Evolutionary conservation across 2,797 vertebrate genomes (phyloP), one percentile per base, ranked within the genome.

Genomic region (Syngnathus acus): DNA sequence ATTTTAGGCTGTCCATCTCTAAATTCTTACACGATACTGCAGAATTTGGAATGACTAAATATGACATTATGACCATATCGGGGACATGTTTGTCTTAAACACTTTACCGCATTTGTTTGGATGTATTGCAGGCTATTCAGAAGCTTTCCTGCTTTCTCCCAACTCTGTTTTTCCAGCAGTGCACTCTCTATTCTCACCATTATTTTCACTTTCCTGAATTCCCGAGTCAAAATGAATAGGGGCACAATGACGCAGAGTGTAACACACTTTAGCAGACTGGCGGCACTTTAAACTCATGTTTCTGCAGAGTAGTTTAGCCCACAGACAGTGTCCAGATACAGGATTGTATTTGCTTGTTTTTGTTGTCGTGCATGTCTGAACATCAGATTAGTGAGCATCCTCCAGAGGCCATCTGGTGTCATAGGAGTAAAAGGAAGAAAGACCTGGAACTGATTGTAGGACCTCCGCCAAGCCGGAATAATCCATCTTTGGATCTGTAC

Each of bases 331-430:
- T 66, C 70, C 64, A 72, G 79, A 67, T 71, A 69, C 42, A 66
- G 64, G 60, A 65, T 62, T 66, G 72, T 68, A 32, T 73, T 75
- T 72, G 69, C 78, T 42, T 76, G 43, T 70, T 54, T 80, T 74
- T 70, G 65, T 63, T 67, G 67, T 39, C 77, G 43, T 79, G 68
- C 68, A 76, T 80, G 68, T 74, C 67, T 10, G 75, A 81, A 66
- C 82, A 81, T 76, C 78, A 88, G 90, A 90, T 91, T 90, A 90
- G 72, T 32, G 38, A 71, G 62, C 42, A 66, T 78, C 87, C 80
- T 84, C 76, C 67, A 70, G 80, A 77, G 68, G 81, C 88, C 88
- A 87, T 91, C 88, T 90, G 88, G 86, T 85, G 66, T 67, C 64
- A 82, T 73, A 51, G 74, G 60, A 59, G 39, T 39, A 21, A 9